phyloP scores from a whole-genome alignment of 2,888 invertebrate genomes.

The Pimpla rufipes region DNA sequence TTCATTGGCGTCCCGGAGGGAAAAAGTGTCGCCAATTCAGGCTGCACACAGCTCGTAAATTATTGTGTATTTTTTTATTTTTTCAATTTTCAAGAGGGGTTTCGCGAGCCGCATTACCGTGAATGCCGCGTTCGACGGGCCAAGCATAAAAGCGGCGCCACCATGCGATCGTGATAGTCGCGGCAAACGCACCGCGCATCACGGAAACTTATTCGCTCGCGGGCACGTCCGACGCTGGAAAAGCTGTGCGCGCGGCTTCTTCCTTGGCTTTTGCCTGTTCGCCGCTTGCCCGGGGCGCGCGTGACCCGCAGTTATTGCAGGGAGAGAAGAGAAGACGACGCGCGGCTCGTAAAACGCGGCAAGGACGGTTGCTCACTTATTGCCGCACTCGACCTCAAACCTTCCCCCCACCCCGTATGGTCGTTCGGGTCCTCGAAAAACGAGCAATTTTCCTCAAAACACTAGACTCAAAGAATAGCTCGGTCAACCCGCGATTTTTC shows the following conservation, averaged over 20 bases:
- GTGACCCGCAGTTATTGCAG: constrained; percentile 43
- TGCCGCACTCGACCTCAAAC: constrained; percentile 23
- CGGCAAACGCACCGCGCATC: constrained; percentile 18
- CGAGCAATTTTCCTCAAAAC: constrained; percentile 36
- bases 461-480: background rate
- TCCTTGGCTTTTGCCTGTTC: constrained; percentile 17
- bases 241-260: constrained; percentile 50
- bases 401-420: background rate
- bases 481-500: background rate
- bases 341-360: constrained; percentile 54
- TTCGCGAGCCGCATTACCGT: constrained; percentile 12
- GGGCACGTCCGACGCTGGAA: constrained; percentile 46
- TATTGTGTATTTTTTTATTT: background rate
- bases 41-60: too few relatives aligned
- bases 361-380: constrained; percentile 50
- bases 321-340: constrained; percentile 25
- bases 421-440: constrained; percentile 5
- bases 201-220: constrained; percentile 62
- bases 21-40: too few relatives aligned
- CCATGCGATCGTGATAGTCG: constrained; percentile 61
- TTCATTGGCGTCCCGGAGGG: too few relatives aligned
- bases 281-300: constrained; percentile 42
- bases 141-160: constrained; percentile 54
- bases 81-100: constrained; percentile 9
- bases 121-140: constrained; percentile 26